Conservation (phyloP, 2,113 vertebrate species). For the Pachyramphus minor region DNA sequence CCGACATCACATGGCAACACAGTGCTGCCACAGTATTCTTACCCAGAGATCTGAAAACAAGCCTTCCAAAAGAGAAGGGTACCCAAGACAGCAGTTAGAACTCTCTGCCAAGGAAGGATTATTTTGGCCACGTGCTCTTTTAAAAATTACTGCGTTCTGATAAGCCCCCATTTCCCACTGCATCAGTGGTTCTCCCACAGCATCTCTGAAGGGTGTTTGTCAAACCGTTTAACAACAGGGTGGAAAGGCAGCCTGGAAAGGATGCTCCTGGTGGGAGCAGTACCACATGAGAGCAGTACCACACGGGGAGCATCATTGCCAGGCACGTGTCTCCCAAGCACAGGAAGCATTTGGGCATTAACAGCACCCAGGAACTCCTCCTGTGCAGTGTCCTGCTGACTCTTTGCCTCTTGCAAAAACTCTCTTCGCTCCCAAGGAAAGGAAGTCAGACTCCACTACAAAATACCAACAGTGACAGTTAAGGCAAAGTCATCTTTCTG, state of each 20-base stretch:
- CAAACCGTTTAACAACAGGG: background rate
- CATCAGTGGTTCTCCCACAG: background rate
- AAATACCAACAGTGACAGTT: background rate
- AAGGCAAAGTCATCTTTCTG: background rate
- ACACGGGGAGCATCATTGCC: background rate
- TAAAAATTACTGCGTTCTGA: background rate
- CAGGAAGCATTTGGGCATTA: background rate
- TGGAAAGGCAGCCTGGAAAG: accelerated
- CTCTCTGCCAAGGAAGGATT: background rate
- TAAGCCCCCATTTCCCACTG: background rate
- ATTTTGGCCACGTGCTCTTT: background rate
- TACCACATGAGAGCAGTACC: accelerated
- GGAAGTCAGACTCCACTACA: background rate
- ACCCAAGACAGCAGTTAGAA: background rate
- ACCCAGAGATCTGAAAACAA: background rate
- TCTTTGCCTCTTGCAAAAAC: background rate
- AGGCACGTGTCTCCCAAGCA: background rate
- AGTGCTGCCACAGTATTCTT: background rate
- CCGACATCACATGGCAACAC: accelerated
- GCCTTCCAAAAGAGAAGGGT: background rate
- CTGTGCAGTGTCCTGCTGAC: background rate
- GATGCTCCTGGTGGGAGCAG: background rate
- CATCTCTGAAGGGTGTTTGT: background rate
- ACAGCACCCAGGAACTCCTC: background rate
- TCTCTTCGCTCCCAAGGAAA: background rate